Evolutionary conservation across 2,888 invertebrate species (phyloP).

Genomic region (Cryptus viduatorius): DNA sequence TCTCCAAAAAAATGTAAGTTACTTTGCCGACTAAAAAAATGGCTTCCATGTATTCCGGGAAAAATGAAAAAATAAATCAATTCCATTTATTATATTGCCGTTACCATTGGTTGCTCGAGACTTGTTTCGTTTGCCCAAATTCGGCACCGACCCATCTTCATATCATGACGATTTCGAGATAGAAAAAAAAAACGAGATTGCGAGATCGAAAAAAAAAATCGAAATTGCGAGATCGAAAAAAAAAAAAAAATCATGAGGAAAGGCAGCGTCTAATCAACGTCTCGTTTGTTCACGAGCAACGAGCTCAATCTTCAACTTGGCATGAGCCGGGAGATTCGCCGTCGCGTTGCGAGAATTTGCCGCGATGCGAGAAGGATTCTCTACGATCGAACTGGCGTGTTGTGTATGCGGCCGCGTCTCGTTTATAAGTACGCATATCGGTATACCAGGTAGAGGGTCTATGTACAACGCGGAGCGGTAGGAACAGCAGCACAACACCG

Average conservation of each 20-base stretch:
- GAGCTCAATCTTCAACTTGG: constrained; percentile 43
- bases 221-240: background rate
- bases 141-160: background rate
- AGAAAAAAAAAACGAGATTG: background rate
- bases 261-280: constrained; percentile 71
- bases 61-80: background rate
- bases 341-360: constrained; percentile 1
- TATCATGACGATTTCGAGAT: background rate
- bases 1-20: too few species aligned
- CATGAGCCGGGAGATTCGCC: constrained; percentile 7
- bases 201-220: background rate
- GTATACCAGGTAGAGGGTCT: background rate
- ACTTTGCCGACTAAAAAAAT: too few species aligned
- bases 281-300: constrained; percentile 74
- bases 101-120: background rate
- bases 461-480: constrained; percentile 72
- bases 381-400: constrained; percentile 29
- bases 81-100: background rate
- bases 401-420: background rate
- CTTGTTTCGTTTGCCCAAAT: background rate
- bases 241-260: constrained; percentile 17
- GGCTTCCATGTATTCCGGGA: too few species aligned
- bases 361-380: constrained; percentile 68
- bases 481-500: constrained; percentile 73
- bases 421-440: background rate